Percentiles rank a stretch among this genome's conserved stretches.
Conservation (phyloP, 30 jellyfish, hydroid and myxozoan species). For the Hydractinia symbiolongicarpus region DNA sequence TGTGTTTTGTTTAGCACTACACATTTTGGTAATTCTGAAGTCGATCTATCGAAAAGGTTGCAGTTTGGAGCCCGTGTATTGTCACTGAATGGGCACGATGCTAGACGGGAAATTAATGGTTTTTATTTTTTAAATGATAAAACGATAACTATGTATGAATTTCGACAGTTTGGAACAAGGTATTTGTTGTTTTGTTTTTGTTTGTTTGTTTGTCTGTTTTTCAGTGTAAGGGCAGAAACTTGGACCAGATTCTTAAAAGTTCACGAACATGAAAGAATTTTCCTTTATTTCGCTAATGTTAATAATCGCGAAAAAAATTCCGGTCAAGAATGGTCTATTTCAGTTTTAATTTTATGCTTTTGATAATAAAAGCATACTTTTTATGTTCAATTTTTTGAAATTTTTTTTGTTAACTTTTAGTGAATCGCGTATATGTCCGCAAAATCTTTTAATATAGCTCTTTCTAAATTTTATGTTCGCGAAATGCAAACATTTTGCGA, state of each 20-base stretch:
- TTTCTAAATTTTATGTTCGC: too few relatives aligned
- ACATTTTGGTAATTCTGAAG: neutral
- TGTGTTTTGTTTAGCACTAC: neutral
- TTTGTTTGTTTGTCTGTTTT: too few relatives aligned
- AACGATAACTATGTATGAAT: conserved; percentile 81
- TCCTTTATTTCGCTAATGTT: too few relatives aligned
- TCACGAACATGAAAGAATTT: neutral
- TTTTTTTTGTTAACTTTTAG: too few relatives aligned
- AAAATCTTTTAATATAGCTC: too few relatives aligned
- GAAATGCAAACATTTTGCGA: too few relatives aligned
- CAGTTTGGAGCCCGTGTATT: conserved; percentile 73
- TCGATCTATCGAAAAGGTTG: conserved; percentile 46
- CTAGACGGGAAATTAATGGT: conserved; percentile 82
- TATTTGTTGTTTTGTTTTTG: neutral
- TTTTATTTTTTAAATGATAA: conserved; percentile 66
- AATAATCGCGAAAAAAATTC: too few relatives aligned
- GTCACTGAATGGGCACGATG: conserved; percentile 73
- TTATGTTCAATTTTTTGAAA: too few relatives aligned
- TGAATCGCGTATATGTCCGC: too few relatives aligned
- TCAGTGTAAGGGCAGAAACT: neutral
- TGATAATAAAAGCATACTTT: too few relatives aligned
- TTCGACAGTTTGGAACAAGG: conserved; percentile 93
- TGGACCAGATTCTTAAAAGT: neutral
- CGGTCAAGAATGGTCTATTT: too few relatives aligned
- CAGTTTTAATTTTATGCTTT: too few relatives aligned